Percentiles rank a stretch among this genome's conserved stretches.
These are phyloP conservation scores for Fregetta grallaria DNA, from an alignment of 2,113 vertebrate species.

Conservation along the genomic window DNA sequence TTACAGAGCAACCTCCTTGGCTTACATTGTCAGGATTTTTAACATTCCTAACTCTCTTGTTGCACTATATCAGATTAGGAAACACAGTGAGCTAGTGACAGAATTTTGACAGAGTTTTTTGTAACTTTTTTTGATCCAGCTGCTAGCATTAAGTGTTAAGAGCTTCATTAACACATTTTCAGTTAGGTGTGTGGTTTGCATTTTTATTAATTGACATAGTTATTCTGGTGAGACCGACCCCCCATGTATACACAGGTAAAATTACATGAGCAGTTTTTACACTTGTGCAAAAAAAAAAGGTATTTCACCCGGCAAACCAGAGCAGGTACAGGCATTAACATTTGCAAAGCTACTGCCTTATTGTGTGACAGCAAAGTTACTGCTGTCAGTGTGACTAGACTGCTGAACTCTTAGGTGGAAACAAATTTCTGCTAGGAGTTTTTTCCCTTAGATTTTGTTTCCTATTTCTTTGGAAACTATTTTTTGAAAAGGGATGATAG, in stretches of 20 bases:
- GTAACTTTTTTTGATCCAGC: not conserved
- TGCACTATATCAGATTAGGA: not conserved
- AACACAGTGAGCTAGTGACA: not conserved
- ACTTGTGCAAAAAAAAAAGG: not conserved
- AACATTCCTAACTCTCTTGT: not conserved
- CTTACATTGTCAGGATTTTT: not conserved
- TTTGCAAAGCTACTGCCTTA: not conserved
- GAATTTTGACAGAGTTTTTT: not conserved
- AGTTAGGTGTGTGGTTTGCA: not conserved
- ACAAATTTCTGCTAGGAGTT: not conserved
- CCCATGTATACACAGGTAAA: not conserved
- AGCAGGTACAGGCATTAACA: not conserved
- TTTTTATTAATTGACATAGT: not conserved
- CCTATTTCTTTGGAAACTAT: not conserved
- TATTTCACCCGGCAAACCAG: not conserved
- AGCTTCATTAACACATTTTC: not conserved
- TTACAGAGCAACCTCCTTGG: not conserved
- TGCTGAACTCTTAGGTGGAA: not conserved
- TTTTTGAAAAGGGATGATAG: not conserved
- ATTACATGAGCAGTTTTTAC: not conserved
- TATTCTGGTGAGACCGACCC: not conserved
- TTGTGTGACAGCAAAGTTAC: not conserved
- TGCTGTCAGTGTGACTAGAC: not conserved
- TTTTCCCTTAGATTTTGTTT: not conserved
- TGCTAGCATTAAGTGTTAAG: not conserved